Base-by-base conservation (phyloP, 2,797 vertebrate genomes). In the Neoniphon sammara region DNA sequence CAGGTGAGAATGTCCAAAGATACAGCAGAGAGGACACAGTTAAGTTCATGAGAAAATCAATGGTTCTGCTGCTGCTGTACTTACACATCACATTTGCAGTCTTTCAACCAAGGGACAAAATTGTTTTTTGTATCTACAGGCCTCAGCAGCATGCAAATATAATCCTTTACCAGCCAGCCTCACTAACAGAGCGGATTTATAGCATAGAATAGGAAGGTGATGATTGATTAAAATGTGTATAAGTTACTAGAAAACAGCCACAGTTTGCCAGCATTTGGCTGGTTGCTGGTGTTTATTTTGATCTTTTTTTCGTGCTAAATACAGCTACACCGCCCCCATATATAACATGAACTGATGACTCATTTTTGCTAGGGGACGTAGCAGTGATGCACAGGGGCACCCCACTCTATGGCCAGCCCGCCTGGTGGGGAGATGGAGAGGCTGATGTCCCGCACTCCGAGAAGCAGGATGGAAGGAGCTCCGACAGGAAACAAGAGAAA, bases 341-440 rank as follows among this genome's bases (percentile, higher is more conserved):
- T 66, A 53, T n/a, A n/a, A 66, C 17, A 34, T 15, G 36, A 44
- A 68, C 8, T 14, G n/a, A 49, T 7, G 0, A 4, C 3, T 23
- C 58, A 8, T 57, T 56, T 83, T 82, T 76, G 18, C 53, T 85
- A 93, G 81, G 67, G 87, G 97, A 99, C 77, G 57, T 92, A 76
- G 93, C 96, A 54, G 88, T 91, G 9, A 68, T 97, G 86, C 96
- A 96, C 66, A 95, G 96, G 77, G 96, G 96, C 11, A 99, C 97
- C 0, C 97, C 97, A 0, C 92, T 99, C 15, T 99, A 99, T 50
- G 97, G 97, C 2, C 97, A 98, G 82, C 97, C 97, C 30, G 96
- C 97, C 6, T 99, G 97, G 97, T 99, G 97, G 97, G 97, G 97
- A 62, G 97, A 99, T 17, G 96, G 93, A 77, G 96, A 97, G 2